Conservation (phyloP, 92 coral and sea anemone species). For the Palythoa grandis region DNA sequence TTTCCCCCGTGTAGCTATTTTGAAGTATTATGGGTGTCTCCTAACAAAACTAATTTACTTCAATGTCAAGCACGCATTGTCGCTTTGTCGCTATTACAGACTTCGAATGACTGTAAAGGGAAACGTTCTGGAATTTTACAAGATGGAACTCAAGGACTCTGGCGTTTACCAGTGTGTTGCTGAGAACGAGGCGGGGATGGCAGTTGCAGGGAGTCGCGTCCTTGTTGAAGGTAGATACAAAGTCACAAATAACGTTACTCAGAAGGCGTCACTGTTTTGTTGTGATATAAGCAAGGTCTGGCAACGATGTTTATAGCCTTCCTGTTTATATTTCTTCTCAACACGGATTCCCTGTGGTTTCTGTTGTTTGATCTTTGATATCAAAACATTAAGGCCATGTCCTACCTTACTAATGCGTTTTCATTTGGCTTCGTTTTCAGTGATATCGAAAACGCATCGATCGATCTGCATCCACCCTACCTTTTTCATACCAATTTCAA, state of each 20-base stretch:
- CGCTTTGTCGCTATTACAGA: constrained; percentile 25
- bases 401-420: no score
- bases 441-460: no score
- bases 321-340: no score
- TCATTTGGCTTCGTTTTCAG: no score
- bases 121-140: constrained; percentile 48
- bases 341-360: no score
- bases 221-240: constrained; percentile 55
- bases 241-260: neutral
- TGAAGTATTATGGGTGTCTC: neutral
- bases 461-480: no score
- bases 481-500: no score
- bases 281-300: no score
- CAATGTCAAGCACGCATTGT: neutral
- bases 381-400: no score
- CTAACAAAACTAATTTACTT: neutral
- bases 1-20: neutral
- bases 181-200: constrained; percentile 68
- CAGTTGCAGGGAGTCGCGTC: constrained; percentile 64
- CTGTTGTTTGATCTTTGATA: no score
- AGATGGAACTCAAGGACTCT: constrained; percentile 22
- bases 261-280: no score
- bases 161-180: constrained; percentile 87
- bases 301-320: no score
- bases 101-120: neutral